phyloP scores from a whole-genome alignment of 2,113 vertebrate species.

The Procavia capensis region DNA sequence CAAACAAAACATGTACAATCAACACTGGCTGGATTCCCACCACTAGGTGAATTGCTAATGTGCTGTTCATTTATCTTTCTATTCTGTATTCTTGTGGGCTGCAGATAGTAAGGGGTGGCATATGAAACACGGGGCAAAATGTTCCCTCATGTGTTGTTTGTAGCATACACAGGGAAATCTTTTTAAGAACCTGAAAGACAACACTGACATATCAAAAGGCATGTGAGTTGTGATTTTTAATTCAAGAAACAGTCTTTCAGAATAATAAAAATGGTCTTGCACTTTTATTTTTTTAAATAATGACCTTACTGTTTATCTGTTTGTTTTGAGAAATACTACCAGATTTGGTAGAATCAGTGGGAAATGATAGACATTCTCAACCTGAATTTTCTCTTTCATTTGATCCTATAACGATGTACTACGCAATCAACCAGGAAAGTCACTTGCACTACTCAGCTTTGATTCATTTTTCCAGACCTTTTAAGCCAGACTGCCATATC shows the following conservation, averaged over 20 bases:
- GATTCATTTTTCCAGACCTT: background rate
- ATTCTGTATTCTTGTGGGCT: conserved; percentile 38
- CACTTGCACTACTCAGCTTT: background rate
- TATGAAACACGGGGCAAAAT: background rate
- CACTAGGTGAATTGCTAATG: conserved; percentile 39
- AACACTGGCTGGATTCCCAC: conserved; percentile 42
- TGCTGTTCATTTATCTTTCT: conserved; percentile 57
- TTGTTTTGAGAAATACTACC: background rate
- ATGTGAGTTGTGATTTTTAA: conserved; percentile 29
- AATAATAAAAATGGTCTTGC: background rate
- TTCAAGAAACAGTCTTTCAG: background rate
- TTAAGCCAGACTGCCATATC: background rate
- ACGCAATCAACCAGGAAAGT: background rate
- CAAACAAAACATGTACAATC: conserved; percentile 44
- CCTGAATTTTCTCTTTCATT: conserved; percentile 37
- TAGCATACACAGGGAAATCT: background rate
- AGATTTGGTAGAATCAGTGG: background rate
- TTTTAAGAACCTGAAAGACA: conserved; percentile 55
- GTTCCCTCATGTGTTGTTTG: conserved; percentile 11
- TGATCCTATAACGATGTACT: background rate
- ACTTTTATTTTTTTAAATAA: conserved; percentile 34
- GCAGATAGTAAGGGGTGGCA: background rate
- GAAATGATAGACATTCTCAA: conserved; percentile 20
- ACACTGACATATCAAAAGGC: background rate
- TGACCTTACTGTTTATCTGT: background rate